These are phyloP conservation scores for Chrysotoxum bicinctum DNA, from an alignment of 2,888 invertebrate species.

Conservation along the genomic window DNA sequence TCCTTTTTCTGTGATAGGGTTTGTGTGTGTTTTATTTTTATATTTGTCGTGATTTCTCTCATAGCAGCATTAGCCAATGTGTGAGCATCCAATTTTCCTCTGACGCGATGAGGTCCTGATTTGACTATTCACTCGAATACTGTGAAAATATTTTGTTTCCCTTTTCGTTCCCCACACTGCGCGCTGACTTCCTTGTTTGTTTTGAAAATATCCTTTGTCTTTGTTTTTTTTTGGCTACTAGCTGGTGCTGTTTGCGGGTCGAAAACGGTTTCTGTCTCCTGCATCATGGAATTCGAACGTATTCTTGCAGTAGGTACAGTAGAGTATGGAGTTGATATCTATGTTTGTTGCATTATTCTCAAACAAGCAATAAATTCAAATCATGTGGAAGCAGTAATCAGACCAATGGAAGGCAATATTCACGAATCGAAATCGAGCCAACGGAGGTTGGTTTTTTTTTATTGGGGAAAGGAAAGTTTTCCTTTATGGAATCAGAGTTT, in stretches of 20 bases:
- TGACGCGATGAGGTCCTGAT: slow-evolving; percentile 45
- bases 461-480: slow-evolving; percentile 17
- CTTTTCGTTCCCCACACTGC: background rate
- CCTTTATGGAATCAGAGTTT: slow-evolving; percentile 9
- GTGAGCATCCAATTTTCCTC: slow-evolving; percentile 47
- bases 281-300: background rate
- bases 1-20: slow-evolving; percentile 18
- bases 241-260: slow-evolving; percentile 24
- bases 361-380: slow-evolving; percentile 69
- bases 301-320: slow-evolving; percentile 7
- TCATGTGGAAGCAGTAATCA: slow-evolving; percentile 70
- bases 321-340: slow-evolving; percentile 37
- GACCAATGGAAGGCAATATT: slow-evolving; percentile 64
- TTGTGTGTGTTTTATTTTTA: slow-evolving; percentile 34
- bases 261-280: background rate
- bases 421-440: slow-evolving; percentile 47
- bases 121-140: slow-evolving; percentile 60
- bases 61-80: background rate
- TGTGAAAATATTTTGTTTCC: slow-evolving; percentile 26
- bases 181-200: slow-evolving; percentile 9
- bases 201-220: slow-evolving; percentile 29
- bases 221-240: slow-evolving; percentile 24
- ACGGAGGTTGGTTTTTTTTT: background rate
- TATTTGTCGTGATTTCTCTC: slow-evolving; percentile 24
- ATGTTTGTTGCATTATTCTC: slow-evolving; percentile 63